Evolutionary conservation across 1,140 invertebrate genomes (phyloP), one percentile per base, ranked within the genome.

Genomic region (Gryon sp.): DNA sequence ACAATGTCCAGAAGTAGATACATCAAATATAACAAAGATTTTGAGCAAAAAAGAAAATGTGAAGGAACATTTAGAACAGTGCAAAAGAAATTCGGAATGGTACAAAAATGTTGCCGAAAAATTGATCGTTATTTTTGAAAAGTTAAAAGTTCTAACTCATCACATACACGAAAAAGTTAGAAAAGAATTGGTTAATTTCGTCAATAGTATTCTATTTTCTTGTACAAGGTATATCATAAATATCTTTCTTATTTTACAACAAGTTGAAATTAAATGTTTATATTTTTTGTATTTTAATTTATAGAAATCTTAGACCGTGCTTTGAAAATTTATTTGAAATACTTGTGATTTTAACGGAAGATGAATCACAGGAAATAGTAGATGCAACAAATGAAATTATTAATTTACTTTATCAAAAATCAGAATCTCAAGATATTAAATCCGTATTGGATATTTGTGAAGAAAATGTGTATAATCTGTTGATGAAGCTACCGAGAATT

Each of bases 101-200:
- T 91, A 90, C 62, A 75, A 84, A 36, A 86, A 90, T 65, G 90
- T 90, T 12, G 90, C 90, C 26, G 82, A 87, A 20, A 92, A 92
- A 66, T 78, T 93, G 38, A 80, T 86, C 1, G 36, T 84, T 7
- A 81, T 91, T 12, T 87, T 92, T 19, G 84, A 84, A 46, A 87
- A 89, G 15, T 80, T 93, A 9, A 75, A 87, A 2, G 76, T 84
- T 22, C 78, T 92, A 18, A 84, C 84, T 0, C 83, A 86, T 22
- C 91, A 93, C 82, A 87, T 90, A 2, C 89, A 92, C 80, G 84
- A 77, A 26, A 88, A 86, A 85, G 91, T 93, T 43, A 83, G 92
- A 22, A 79, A 81, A 28, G 91, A 92, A 83, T 79, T 93, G 14
- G 85, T 87, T 6, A 60, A 87, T 4, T 87, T 88, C 22, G 89